Percentiles rank a stretch among this genome's conserved stretches.
Conservation (phyloP, 2,113 vertebrate species). For the Salminus brasiliensis region DNA sequence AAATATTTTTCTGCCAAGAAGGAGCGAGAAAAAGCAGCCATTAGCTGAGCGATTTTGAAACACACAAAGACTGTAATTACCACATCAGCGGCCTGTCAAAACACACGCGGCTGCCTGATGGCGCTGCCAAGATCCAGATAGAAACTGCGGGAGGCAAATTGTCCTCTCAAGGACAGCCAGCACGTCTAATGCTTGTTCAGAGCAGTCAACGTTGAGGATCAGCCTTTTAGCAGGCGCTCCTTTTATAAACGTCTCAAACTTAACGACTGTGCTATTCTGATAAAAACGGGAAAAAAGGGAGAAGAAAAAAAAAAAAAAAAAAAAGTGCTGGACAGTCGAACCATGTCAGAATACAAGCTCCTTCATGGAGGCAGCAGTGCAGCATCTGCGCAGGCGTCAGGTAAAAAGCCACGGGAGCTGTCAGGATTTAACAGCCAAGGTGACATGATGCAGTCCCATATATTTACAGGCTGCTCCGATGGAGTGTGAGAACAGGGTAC, state of each 20-base stretch:
- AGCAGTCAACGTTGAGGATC: neutral
- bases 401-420: constrained; percentile 2
- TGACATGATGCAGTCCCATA: neutral
- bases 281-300: too few relatives aligned
- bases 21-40: constrained; percentile 1
- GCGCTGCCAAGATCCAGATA: constrained; percentile 7
- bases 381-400: neutral
- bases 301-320: neutral
- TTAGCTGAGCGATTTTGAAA: constrained; percentile 17
- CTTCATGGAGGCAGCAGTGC: neutral
- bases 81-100: constrained; percentile 46
- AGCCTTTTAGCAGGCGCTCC: neutral
- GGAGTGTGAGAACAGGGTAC: constrained; percentile 2
- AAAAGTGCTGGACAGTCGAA: neutral
- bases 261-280: neutral
- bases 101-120: constrained; percentile 20
- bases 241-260: constrained; percentile 5
- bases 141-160: constrained; percentile 24
- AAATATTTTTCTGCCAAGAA: constrained; percentile 76
- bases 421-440: neutral
- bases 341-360: neutral
- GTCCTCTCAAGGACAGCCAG: neutral
- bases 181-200: constrained; percentile 6
- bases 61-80: constrained; percentile 44
- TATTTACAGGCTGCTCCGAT: neutral